These are phyloP conservation scores for Dermochelys coriacea DNA, from an alignment of 2,797 vertebrate species.

Conservation along the genomic window DNA sequence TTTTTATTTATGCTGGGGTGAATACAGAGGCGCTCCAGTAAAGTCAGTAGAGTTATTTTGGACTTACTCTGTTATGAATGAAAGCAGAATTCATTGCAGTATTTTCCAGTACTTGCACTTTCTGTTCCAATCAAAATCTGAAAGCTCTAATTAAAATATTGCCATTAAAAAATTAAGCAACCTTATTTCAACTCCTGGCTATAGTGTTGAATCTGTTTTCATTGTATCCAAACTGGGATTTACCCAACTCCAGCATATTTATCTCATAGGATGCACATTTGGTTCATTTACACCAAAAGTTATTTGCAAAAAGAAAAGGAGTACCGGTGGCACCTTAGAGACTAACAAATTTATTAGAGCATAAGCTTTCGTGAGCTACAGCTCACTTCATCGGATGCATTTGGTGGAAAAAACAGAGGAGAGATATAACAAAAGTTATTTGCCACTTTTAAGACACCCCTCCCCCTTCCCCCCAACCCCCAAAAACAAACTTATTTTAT, in stretches of 20 bases:
- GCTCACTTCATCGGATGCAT: no score
- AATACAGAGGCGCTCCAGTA: background rate
- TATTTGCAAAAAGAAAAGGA: no score
- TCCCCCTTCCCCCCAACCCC: fast-evolving
- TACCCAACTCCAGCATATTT: background rate
- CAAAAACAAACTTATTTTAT: background rate
- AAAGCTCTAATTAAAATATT: background rate
- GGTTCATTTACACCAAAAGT: background rate
- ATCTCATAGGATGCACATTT: background rate
- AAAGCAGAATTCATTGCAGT: background rate
- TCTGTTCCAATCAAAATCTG: background rate
- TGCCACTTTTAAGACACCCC: background rate
- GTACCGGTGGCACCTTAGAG: no score
- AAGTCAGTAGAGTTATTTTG: background rate
- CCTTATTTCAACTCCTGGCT: background rate
- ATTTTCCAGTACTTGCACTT: background rate
- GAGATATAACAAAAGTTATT: background rate
- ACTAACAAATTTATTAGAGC: no score
- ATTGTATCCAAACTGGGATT: background rate
- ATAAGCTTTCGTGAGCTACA: no score
- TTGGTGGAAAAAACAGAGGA: no score
- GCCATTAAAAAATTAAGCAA: background rate
- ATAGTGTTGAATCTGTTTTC: background rate
- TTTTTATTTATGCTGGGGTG: background rate
- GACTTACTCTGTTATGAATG: background rate